These are phyloP conservation scores for Halcyon leucocephala DNA, from an alignment of 2,797 vertebrate species.

Conservation along the genomic window DNA sequence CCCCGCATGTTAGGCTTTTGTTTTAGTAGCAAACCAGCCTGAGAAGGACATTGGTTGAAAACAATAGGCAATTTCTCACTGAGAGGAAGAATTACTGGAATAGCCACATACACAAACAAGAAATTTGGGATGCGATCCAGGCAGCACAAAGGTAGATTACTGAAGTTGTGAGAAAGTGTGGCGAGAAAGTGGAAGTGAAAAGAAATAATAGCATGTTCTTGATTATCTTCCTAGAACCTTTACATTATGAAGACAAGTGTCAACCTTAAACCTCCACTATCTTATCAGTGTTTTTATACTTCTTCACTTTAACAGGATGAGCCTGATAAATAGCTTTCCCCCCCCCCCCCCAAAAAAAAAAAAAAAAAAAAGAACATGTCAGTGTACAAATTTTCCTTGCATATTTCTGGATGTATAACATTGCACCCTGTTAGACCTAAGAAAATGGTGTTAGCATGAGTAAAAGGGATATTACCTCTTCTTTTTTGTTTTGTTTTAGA, in stretches of 20 bases:
- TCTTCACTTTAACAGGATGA: neutral
- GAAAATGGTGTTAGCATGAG: neutral
- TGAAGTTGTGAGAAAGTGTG: neutral
- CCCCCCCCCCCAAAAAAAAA: neutral
- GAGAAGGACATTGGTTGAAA: neutral
- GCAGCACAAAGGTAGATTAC: neutral
- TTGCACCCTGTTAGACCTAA: neutral
- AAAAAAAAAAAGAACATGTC: too few relatives aligned
- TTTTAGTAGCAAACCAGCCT: neutral
- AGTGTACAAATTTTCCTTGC: neutral
- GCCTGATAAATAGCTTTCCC: neutral
- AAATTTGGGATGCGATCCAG: neutral
- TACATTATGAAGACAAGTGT: neutral
- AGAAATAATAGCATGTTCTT: neutral
- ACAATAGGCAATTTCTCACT: neutral
- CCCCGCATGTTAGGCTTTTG: neutral
- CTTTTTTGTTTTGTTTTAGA: neutral
- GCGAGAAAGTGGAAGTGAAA: neutral
- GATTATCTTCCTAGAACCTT: neutral
- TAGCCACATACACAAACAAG: neutral
- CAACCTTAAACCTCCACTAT: neutral
- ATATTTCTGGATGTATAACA: neutral
- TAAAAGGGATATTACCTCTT: neutral
- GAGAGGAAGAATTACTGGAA: neutral
- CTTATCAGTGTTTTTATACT: neutral